Conservation (phyloP, 2,888 invertebrate species). For the Phortica okadai region DNA sequence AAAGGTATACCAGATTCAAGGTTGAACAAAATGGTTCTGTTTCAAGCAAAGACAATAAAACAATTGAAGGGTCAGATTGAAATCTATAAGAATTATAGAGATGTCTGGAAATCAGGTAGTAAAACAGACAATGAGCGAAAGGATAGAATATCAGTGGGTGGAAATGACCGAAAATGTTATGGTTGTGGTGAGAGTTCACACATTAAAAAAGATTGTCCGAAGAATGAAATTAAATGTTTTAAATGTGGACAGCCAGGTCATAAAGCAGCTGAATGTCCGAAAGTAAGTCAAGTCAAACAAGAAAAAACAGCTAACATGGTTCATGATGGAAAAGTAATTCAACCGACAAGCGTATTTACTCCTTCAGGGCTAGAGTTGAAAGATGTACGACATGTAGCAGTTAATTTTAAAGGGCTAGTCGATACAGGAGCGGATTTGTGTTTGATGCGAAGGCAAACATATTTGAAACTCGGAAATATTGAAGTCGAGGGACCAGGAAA, state of each 20-base stretch:
- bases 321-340: neutral
- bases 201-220: neutral
- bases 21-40: no score
- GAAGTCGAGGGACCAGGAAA: neutral
- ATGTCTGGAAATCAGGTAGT: no score
- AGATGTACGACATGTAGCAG: neutral
- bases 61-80: neutral
- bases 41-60: neutral
- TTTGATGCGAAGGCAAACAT: neutral
- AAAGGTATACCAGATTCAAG: no score
- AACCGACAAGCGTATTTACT: neutral
- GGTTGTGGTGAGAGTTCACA: neutral
- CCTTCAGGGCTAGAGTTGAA: conserved; percentile 29
- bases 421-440: conserved; percentile 18
- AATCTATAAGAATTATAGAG: no score
- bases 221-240: neutral
- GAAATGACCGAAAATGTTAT: no score
- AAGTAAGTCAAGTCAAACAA: neutral
- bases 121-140: no score
- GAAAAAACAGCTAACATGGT: neutral
- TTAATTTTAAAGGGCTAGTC: conserved; percentile 8
- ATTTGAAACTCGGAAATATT: neutral
- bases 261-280: conserved; percentile 3
- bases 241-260: neutral
- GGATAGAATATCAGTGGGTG: no score